A percentile compares a stretch with the other conserved stretches of the same genome.
phyloP scores from a whole-genome alignment of 2,797 vertebrate species.

The Ceryle rudis region DNA sequence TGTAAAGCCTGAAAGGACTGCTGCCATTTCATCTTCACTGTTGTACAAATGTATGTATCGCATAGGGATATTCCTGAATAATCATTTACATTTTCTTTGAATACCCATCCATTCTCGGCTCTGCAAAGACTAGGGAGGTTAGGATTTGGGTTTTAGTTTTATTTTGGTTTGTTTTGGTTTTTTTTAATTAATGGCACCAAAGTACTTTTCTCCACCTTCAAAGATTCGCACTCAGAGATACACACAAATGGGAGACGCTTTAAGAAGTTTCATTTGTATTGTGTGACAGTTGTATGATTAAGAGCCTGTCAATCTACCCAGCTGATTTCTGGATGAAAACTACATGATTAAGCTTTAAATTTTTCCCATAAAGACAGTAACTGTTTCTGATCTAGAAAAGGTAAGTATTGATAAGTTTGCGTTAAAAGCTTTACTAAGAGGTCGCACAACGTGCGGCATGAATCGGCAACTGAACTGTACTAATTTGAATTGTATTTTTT shows the following conservation, averaged over 20 bases:
- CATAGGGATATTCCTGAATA: slow-evolving; percentile 80
- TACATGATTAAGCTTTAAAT: slow-evolving; percentile 12
- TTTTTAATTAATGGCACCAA: background rate
- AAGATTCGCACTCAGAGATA: slow-evolving; percentile 24
- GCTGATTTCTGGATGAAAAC: slow-evolving; percentile 38
- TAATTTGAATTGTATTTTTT: slow-evolving; percentile 9
- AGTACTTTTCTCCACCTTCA: slow-evolving; percentile 34
- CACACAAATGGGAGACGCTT: slow-evolving; percentile 8
- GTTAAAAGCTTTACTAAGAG: background rate
- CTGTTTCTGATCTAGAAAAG: slow-evolving; percentile 23
- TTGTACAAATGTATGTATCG: slow-evolving; percentile 97
- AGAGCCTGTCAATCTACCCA: background rate
- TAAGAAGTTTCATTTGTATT: slow-evolving; percentile 4
- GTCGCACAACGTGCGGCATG: background rate
- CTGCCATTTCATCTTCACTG: slow-evolving; percentile 87
- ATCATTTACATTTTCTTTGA: slow-evolving; percentile 59
- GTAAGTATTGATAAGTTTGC: slow-evolving; percentile 36
- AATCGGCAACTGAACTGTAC: slow-evolving; percentile 29
- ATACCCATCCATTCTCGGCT: slow-evolving; percentile 47
- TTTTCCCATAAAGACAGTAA: slow-evolving; percentile 36
- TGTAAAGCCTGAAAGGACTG: slow-evolving; percentile 93
- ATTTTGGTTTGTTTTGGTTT: background rate
- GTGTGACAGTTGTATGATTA: background rate
- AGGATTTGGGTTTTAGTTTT: background rate
- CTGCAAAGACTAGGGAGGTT: slow-evolving; percentile 47